A percentile compares a stretch with the other conserved stretches of the same genome.
These are phyloP conservation scores for Helarctos malayanus DNA, from an alignment of 2,797 vertebrate species.

Conservation along the genomic window DNA sequence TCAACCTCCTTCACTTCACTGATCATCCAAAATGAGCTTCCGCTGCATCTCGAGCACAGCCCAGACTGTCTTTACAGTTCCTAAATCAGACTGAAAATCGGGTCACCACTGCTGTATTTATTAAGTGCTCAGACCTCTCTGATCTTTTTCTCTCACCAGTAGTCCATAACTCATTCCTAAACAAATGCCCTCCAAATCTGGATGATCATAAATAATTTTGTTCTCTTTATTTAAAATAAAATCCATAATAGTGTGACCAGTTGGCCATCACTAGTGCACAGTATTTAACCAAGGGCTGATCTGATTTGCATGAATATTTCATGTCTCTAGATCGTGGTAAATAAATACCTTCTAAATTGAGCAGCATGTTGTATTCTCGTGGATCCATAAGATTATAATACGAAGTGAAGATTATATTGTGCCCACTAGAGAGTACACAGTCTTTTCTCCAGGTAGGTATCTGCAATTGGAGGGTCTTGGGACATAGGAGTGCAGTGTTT, in stretches of 20 bases:
- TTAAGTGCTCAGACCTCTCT: slow-evolving; percentile 77
- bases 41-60: not conserved
- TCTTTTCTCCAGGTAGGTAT: not conserved
- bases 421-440: slow-evolving; percentile 33
- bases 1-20: slow-evolving; percentile 63
- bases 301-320: slow-evolving; percentile 86
- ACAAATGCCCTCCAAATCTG: slow-evolving; percentile 83
- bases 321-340: slow-evolving; percentile 85
- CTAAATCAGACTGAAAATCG: slow-evolving; percentile 49
- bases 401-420: slow-evolving; percentile 30
- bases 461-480: not conserved
- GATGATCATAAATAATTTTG: slow-evolving; percentile 83
- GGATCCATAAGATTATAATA: slow-evolving; percentile 74
- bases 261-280: slow-evolving; percentile 78
- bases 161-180: slow-evolving; percentile 85
- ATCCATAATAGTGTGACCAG: slow-evolving; percentile 84
- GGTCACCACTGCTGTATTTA: slow-evolving; percentile 27
- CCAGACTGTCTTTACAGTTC: slow-evolving; percentile 25
- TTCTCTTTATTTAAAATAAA: slow-evolving; percentile 85
- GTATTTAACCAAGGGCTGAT: slow-evolving; percentile 86
- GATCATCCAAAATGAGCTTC: slow-evolving; percentile 63
- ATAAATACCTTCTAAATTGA: slow-evolving; percentile 83
- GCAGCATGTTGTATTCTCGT: slow-evolving; percentile 51
- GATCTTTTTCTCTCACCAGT: slow-evolving; percentile 76
- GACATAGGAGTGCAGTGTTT: not conserved